Percentiles rank a stretch among this genome's conserved stretches.
phyloP scores from a whole-genome alignment of 1,140 invertebrate species.

The Capitella teleta region DNA sequence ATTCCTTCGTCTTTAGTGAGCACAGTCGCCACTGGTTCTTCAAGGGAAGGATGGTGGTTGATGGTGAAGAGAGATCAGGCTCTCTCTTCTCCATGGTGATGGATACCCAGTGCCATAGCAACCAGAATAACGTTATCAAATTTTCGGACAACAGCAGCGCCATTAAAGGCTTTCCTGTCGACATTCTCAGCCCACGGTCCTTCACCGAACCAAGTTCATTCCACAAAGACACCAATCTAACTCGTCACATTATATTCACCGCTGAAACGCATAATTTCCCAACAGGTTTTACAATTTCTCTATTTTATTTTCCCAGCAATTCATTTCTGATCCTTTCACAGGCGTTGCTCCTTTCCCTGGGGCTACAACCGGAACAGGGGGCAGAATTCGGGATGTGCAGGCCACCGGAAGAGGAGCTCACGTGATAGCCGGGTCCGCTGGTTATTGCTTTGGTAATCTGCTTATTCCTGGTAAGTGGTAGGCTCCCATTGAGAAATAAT shows the following conservation, averaged over 20 bases:
- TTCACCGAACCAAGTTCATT: constrained; percentile 55
- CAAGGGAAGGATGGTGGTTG: constrained; percentile 73
- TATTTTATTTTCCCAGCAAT: neutral
- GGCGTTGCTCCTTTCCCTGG: constrained; percentile 62
- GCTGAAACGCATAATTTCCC: constrained; percentile 99
- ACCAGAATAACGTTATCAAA: constrained; percentile 92
- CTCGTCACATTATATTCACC: constrained; percentile 92
- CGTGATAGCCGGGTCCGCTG: constrained; percentile 86
- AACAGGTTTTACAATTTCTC: constrained; percentile 67
- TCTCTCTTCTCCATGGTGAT: constrained; percentile 89
- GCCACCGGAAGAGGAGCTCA: constrained; percentile 59
- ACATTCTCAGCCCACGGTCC: constrained; percentile 52
- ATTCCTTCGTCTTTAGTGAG: constrained; percentile 37
- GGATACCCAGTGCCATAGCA: constrained; percentile 64
- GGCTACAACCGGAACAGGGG: constrained; percentile 92
- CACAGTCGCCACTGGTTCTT: constrained; percentile 51
- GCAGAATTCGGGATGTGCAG: constrained; percentile 86
- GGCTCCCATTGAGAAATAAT: no score
- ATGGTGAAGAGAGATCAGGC: constrained; percentile 62
- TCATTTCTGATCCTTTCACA: constrained; percentile 12
- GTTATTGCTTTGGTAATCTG: constrained; percentile 89
- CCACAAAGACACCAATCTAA: constrained; percentile 39
- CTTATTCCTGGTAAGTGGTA: constrained; percentile 64
- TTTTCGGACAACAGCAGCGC: constrained; percentile 96
- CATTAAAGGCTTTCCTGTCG: constrained; percentile 69